Percentiles rank a stretch among this genome's conserved stretches.
These are phyloP conservation scores for Ferdinandea cuprea DNA, from an alignment of 2,888 invertebrate species.

Conservation along the genomic window DNA sequence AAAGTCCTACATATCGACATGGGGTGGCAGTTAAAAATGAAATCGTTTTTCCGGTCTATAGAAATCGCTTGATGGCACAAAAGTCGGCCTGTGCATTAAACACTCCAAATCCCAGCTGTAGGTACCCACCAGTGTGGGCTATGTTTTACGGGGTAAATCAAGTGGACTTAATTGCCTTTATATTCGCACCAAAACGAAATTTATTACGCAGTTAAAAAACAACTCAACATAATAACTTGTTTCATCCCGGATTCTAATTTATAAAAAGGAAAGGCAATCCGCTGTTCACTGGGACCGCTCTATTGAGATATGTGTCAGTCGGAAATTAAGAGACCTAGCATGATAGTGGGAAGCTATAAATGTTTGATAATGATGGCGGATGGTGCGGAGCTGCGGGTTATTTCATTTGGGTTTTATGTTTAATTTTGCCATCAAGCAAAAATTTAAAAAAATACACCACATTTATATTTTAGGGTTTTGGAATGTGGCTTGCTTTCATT, in stretches of 20 bases:
- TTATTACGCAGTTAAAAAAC: slow-evolving; percentile 60
- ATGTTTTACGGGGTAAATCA: slow-evolving; percentile 61
- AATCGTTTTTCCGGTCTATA: slow-evolving; percentile 61
- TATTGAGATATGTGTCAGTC: slow-evolving; percentile 52
- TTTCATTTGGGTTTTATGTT: too few species aligned
- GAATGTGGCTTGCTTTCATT: too few species aligned
- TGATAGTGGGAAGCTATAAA: neutral
- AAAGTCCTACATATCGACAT: slow-evolving; percentile 21
- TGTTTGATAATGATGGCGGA: neutral
- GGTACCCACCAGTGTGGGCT: slow-evolving; percentile 4
- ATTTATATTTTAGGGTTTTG: too few species aligned
- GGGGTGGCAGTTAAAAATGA: slow-evolving; percentile 56
- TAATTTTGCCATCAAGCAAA: too few species aligned
- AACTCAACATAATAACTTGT: slow-evolving; percentile 64
- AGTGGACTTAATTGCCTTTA: slow-evolving; percentile 66
- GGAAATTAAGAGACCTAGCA: slow-evolving; percentile 31
- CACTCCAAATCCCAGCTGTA: slow-evolving; percentile 36
- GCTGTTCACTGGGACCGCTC: neutral
- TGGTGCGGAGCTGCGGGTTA: neutral
- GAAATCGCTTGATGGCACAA: slow-evolving; percentile 41
- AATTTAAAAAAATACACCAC: too few species aligned
- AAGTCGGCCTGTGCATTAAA: slow-evolving; percentile 44
- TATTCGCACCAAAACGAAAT: slow-evolving; percentile 51
- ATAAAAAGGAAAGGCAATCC: slow-evolving; percentile 23
- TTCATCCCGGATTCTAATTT: slow-evolving; percentile 54